These are phyloP conservation scores for Agrochola litura DNA, from an alignment of 2,888 invertebrate species.

Conservation along the genomic window DNA sequence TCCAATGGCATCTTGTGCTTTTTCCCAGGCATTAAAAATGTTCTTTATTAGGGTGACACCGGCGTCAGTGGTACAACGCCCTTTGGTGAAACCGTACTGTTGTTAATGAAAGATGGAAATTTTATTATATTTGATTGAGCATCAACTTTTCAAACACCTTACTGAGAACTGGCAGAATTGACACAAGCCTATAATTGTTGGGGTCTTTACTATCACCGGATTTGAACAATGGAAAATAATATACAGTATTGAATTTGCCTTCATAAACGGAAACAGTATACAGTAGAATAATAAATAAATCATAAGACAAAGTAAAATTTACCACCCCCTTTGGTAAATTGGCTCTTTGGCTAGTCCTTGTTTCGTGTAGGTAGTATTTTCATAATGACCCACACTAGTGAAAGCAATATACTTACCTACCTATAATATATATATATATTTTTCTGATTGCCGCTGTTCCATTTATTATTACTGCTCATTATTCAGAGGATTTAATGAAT, in stretches of 20 bases:
- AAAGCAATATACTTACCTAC: conserved; percentile 1
- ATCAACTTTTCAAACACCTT: too few relatives aligned
- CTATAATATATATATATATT: neutral
- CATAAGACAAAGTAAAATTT: neutral
- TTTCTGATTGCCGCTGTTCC: neutral
- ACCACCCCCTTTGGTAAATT: neutral
- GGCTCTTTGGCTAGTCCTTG: neutral
- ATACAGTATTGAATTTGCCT: neutral
- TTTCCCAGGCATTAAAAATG: too few relatives aligned
- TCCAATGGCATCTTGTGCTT: too few relatives aligned
- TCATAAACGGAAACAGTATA: neutral
- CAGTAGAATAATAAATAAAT: neutral
- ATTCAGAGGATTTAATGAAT: neutral
- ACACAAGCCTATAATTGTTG: too few relatives aligned
- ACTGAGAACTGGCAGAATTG: too few relatives aligned
- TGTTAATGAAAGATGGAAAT: too few relatives aligned
- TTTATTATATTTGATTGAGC: too few relatives aligned
- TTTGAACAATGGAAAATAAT: too few relatives aligned
- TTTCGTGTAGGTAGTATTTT: neutral
- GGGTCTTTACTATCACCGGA: too few relatives aligned
- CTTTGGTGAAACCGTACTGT: too few relatives aligned
- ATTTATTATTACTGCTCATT: conserved; percentile 8
- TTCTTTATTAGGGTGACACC: too few relatives aligned
- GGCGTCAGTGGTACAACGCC: too few relatives aligned
- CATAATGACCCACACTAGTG: neutral